A percentile compares a stretch with the other conserved stretches of the same genome.
phyloP scores from a whole-genome alignment of 2,113 vertebrate genomes.

The Globicephala melas region DNA sequence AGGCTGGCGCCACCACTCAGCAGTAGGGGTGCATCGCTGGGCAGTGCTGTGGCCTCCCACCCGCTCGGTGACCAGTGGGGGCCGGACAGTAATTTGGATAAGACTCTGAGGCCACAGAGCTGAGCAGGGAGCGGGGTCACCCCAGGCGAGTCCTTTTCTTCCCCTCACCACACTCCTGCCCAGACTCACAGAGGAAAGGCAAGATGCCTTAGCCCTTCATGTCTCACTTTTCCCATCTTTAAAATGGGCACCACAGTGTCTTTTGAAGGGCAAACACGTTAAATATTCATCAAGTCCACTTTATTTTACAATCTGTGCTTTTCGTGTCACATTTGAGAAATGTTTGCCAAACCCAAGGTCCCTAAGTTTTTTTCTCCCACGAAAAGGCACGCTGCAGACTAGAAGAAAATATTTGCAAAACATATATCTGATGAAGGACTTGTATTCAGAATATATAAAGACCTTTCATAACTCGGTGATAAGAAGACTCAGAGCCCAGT shows the following conservation, averaged over 20 bases:
- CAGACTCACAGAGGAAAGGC: rapidly evolving
- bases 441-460: not conserved
- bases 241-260: not conserved
- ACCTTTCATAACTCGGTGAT: not conserved
- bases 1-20: not conserved
- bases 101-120: not conserved
- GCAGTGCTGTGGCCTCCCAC: not conserved
- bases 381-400: not conserved
- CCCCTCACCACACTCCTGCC: not conserved
- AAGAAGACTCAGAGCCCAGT: not conserved
- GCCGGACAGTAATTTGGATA: not conserved
- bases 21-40: rapidly evolving
- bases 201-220: not conserved
- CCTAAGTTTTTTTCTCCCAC: not conserved
- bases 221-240: not conserved
- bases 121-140: not conserved
- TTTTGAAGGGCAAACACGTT: no score
- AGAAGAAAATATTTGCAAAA: not conserved
- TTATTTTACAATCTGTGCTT: not conserved
- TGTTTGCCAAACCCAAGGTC: not conserved
- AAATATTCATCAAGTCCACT: not conserved
- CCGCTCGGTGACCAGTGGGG: no score
- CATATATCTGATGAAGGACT: not conserved
- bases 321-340: not conserved
- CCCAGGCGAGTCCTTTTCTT: no score